These are phyloP conservation scores for Nesidiocoris tenuis DNA, from an alignment of 2,888 invertebrate genomes.

Conservation along the genomic window DNA sequence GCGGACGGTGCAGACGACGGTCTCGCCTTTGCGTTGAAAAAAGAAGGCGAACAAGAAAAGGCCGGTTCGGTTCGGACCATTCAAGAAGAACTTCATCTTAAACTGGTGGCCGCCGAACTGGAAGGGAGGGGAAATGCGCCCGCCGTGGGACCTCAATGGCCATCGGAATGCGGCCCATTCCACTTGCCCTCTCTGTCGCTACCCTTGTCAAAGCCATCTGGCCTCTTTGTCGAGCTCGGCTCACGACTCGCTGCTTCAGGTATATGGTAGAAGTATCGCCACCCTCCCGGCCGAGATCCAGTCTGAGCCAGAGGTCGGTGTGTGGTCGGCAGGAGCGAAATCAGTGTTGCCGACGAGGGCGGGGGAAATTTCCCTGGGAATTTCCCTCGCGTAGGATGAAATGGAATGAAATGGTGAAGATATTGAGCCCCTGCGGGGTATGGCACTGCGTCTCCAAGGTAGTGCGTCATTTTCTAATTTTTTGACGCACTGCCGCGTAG, in stretches of 20 bases:
- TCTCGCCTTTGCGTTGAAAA: not conserved
- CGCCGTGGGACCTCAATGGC: slow-evolving; percentile 32
- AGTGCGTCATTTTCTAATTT: too few species aligned
- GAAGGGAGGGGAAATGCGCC: not conserved
- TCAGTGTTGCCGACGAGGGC: not conserved
- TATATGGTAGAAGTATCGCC: not conserved
- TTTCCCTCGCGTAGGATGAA: not conserved
- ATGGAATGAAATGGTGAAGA: too few species aligned
- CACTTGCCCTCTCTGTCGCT: not conserved
- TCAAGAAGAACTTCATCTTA: slow-evolving; percentile 25
- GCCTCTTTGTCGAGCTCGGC: not conserved
- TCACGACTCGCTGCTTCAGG: not conserved
- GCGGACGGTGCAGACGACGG: not conserved
- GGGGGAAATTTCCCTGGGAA: not conserved
- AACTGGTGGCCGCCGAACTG: slow-evolving; percentile 3
- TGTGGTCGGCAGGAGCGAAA: not conserved
- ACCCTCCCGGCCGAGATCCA: slow-evolving; percentile 1
- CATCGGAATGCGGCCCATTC: slow-evolving; percentile 30
- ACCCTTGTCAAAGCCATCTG: not conserved
- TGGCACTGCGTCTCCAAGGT: too few species aligned
- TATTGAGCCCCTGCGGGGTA: too few species aligned
- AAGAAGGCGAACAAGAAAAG: not conserved
- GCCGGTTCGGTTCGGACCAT: slow-evolving; percentile 18
- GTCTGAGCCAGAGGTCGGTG: not conserved
- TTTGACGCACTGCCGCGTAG: too few species aligned